Evolutionary conservation across 2,888 invertebrate genomes (phyloP), one percentile per base, ranked within the genome.

Genomic region (Zaprionus lineosus): DNA sequence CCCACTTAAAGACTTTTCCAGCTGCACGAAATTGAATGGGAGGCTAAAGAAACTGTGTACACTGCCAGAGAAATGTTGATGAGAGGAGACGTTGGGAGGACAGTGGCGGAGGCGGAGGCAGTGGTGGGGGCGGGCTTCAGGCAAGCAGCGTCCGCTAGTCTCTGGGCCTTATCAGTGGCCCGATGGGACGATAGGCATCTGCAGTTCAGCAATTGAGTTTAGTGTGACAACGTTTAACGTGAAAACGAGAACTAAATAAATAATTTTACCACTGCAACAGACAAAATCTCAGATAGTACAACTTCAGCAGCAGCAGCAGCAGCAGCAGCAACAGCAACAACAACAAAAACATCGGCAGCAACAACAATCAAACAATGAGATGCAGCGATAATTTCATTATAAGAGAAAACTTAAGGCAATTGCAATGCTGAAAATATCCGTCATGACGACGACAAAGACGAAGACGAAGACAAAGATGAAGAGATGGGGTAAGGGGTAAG

Each of bases 151-250:
- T n/a, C n/a, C n/a, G n/a, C n/a, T n/a, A n/a, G n/a, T n/a, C n/a
- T n/a, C n/a, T n/a, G n/a, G n/a, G n/a, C n/a, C n/a, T 74, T 69
- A 66, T 70, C 81, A 79, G 68, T 61, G 60, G 46, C 44, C 52
- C 51, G 47, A 34, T 48, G 29, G 37, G 15, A 16, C 48, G 82
- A 74, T 72, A 55, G 57, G 52, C 55, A 81, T 74, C 81, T 58
- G 60, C 18, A 37, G 53, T 39, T 47, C 57, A 51, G 71, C 78
- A 79, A 79, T 79, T 79, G 79, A 73, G 79, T 74, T 79, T 83
- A 79, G 79, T 79, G 79, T 79, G 79, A 79, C 84, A 79, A 83
- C 79, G 77, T 79, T 79, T 79, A 83, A 83, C 77, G 78, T 78
- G 83, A 83, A 78, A 78, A 78, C 79, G 71, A 78, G 83, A 83